phyloP scores from a whole-genome alignment of 2,113 vertebrate species.

The Mormyrus lacerda region DNA sequence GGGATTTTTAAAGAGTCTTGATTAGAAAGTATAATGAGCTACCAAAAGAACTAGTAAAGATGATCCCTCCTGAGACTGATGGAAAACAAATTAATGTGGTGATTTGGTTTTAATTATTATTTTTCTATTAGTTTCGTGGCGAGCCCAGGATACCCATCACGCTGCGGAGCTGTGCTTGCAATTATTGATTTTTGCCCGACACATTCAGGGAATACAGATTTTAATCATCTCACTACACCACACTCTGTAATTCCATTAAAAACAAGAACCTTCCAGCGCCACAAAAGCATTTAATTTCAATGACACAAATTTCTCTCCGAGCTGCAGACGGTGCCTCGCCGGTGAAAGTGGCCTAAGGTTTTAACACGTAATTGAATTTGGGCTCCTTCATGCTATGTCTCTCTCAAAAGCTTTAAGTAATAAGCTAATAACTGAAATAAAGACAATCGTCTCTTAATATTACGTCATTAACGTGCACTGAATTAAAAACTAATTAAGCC shows the following conservation, averaged over 20 bases:
- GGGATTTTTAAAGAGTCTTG: constrained; percentile 71
- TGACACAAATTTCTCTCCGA: constrained; percentile 69
- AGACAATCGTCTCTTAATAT: constrained; percentile 70
- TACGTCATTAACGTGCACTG: constrained; percentile 70
- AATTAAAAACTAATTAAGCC: constrained; percentile 51
- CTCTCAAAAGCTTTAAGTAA: constrained; percentile 70
- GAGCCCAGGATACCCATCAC: constrained; percentile 62
- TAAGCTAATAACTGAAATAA: constrained; percentile 76
- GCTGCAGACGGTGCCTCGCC: constrained; percentile 64
- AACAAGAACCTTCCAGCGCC: constrained; percentile 74
- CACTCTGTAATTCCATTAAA: constrained; percentile 81
- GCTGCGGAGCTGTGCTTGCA: constrained; percentile 68
- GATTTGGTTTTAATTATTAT: constrained; percentile 81
- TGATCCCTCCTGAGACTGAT: constrained; percentile 71
- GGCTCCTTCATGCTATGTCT: constrained; percentile 68
- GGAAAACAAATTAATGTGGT: constrained; percentile 78
- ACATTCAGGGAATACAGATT: constrained; percentile 87
- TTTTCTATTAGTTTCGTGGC: constrained; percentile 65
- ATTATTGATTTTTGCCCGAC: constrained; percentile 75
- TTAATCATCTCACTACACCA: constrained; percentile 81
- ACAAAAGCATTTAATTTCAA: constrained; percentile 79
- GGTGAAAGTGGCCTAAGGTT: constrained; percentile 72
- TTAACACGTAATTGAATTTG: constrained; percentile 72
- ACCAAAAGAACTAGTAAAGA: constrained; percentile 74
- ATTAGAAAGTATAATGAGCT: constrained; percentile 88